These are phyloP conservation scores for Hippopotamyrus pictus DNA, from an alignment of 2,797 vertebrate genomes.

Conservation along the genomic window DNA sequence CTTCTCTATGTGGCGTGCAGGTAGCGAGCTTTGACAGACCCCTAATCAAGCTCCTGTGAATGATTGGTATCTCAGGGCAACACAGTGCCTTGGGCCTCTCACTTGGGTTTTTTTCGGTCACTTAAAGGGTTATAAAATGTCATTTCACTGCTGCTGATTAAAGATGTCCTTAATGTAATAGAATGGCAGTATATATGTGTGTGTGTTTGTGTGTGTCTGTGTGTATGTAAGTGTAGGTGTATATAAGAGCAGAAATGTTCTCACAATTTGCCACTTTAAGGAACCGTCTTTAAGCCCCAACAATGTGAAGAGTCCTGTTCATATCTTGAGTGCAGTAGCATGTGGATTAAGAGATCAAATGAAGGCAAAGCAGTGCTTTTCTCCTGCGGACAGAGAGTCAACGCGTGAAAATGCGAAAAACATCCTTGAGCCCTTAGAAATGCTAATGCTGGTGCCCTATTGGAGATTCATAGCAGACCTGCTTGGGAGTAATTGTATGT, in stretches of 20 bases:
- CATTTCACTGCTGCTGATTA: background rate
- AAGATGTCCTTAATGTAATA: background rate
- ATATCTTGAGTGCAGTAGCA: background rate
- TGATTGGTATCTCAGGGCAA: background rate
- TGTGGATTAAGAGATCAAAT: background rate
- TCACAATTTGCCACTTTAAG: background rate
- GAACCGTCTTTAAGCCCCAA: background rate
- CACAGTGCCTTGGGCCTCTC: background rate
- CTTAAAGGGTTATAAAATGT: background rate
- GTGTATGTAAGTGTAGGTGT: background rate
- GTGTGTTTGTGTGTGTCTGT: background rate
- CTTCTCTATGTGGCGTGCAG: background rate
- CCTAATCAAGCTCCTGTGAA: background rate
- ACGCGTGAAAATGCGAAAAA: slow-evolving; percentile 29
- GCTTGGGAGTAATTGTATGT: slow-evolving; percentile 8
- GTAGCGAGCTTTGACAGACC: background rate
- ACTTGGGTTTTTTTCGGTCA: background rate
- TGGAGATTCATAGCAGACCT: background rate
- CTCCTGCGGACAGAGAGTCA: slow-evolving; percentile 54
- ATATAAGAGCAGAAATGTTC: background rate
- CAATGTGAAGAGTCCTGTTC: background rate
- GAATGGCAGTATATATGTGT: background rate
- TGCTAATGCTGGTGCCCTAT: slow-evolving; percentile 12
- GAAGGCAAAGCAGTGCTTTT: slow-evolving; percentile 40
- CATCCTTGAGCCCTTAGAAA: background rate